Evolutionary conservation across 1,140 invertebrate genomes (phyloP).

Genomic region (Vollenhovia emeryi): DNA sequence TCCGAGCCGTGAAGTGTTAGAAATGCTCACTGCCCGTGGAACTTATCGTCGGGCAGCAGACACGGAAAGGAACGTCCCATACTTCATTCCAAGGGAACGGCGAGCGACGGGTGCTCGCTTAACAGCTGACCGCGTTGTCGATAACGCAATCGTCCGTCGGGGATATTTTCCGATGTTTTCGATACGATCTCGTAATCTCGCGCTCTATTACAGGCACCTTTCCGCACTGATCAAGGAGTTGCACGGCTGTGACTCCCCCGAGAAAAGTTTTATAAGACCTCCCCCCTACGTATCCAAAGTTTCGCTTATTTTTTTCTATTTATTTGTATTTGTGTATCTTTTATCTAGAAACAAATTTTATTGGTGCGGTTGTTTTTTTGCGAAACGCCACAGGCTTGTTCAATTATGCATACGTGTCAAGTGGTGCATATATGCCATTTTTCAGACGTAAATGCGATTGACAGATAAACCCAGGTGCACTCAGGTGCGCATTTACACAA

Average conservation of each 20-base stretch:
- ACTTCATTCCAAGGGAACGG: neutral
- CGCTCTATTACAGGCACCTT: neutral
- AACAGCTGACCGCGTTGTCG: constrained; percentile 33
- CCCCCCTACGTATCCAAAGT: neutral
- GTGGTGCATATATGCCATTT: neutral
- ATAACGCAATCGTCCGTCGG: constrained; percentile 23
- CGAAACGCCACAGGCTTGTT: neutral
- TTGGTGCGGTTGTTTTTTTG: neutral
- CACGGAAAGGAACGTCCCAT: constrained; percentile 27
- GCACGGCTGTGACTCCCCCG: neutral
- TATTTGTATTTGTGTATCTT: neutral
- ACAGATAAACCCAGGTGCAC: neutral
- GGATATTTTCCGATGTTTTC: neutral
- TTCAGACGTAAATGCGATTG: neutral
- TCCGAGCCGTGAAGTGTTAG: neutral
- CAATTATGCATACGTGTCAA: neutral
- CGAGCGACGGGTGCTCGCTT: constrained; percentile 41
- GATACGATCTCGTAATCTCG: constrained; percentile 33
- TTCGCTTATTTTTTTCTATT: too few relatives aligned
- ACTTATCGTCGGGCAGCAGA: constrained; percentile 21
- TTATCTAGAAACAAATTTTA: neutral
- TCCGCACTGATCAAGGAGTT: neutral
- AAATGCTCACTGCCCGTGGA: constrained; percentile 9
- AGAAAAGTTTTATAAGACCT: neutral
- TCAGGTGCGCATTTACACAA: neutral